Percentiles rank a stretch among this genome's conserved stretches.
phyloP scores from a whole-genome alignment of 2,888 invertebrate genomes.

The Trichacis sp. region DNA sequence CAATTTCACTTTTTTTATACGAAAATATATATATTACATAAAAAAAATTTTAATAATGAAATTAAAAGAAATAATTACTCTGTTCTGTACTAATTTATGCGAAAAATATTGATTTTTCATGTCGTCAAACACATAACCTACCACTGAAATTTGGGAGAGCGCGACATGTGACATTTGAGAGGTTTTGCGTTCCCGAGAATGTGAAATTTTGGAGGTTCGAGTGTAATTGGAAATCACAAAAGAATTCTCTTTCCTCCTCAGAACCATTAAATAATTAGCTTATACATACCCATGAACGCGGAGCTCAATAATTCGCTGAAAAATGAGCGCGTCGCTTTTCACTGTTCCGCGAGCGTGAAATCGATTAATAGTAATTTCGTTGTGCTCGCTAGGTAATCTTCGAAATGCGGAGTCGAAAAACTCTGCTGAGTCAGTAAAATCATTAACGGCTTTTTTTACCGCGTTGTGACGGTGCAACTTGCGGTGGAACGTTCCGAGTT shows the following conservation, averaged over 20 bases:
- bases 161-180: too few species aligned
- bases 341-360: constrained; percentile 20
- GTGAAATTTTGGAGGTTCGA: too few species aligned
- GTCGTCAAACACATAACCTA: too few species aligned
- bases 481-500: constrained; percentile 26
- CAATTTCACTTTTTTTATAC: too few species aligned
- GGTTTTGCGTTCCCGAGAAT: too few species aligned
- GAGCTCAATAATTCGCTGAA: constrained; percentile 15
- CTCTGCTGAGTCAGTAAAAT: constrained; percentile 39
- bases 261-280: neutral
- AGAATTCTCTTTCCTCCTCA: neutral
- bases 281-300: neutral
- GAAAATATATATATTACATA: too few species aligned
- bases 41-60: too few species aligned
- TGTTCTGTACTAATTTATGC: too few species aligned
- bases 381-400: constrained; percentile 31
- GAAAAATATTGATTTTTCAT: too few species aligned
- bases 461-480: constrained; percentile 14
- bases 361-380: constrained; percentile 39
- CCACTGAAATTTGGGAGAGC: too few species aligned
- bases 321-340: constrained; percentile 13
- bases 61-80: too few species aligned
- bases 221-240: too few species aligned
- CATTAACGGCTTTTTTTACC: constrained; percentile 28
- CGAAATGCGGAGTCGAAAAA: constrained; percentile 17